Percentiles rank a stretch among this genome's conserved stretches.
Conservation (phyloP, 2,797 vertebrate species). For the Decapterus maruadsi region DNA sequence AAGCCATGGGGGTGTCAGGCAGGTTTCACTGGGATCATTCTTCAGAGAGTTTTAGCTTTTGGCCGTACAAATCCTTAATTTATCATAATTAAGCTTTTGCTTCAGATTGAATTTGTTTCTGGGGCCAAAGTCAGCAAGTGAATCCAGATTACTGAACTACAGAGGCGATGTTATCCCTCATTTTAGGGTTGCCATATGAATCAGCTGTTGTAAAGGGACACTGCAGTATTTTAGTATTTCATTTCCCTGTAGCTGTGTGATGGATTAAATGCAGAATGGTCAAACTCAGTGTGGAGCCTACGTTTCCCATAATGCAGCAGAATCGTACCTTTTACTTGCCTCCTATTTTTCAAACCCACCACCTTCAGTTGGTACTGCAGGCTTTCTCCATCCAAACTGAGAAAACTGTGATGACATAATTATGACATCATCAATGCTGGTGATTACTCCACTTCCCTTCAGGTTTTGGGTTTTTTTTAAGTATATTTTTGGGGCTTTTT, state of each 20-base stretch:
- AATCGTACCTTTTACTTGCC: not conserved
- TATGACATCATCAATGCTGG: not conserved
- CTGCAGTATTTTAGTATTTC: not conserved
- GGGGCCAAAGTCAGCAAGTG: slow-evolving; percentile 5
- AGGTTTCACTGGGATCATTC: slow-evolving; percentile 19
- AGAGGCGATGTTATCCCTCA: not conserved
- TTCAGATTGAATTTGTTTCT: not conserved
- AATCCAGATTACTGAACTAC: not conserved
- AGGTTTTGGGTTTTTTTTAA: too few relatives aligned
- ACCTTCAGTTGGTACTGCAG: not conserved
- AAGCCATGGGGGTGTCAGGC: not conserved
- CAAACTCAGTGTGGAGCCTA: not conserved
- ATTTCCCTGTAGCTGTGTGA: not conserved
- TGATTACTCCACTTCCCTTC: not conserved
- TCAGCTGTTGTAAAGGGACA: not conserved
- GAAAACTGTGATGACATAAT: not conserved
- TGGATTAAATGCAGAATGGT: not conserved
- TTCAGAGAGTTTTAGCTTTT: not conserved
- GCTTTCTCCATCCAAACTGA: not conserved
- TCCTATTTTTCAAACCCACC: not conserved
- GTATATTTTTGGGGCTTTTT: too few relatives aligned
- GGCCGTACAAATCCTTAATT: not conserved
- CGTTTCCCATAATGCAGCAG: slow-evolving; percentile 1
- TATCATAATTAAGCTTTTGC: not conserved
- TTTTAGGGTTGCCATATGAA: too few relatives aligned